A percentile compares a stretch with the other conserved stretches of the same genome.
Evolutionary conservation across 2,113 vertebrate genomes (phyloP).

Genomic region (Urocynchramus pylzowi): DNA sequence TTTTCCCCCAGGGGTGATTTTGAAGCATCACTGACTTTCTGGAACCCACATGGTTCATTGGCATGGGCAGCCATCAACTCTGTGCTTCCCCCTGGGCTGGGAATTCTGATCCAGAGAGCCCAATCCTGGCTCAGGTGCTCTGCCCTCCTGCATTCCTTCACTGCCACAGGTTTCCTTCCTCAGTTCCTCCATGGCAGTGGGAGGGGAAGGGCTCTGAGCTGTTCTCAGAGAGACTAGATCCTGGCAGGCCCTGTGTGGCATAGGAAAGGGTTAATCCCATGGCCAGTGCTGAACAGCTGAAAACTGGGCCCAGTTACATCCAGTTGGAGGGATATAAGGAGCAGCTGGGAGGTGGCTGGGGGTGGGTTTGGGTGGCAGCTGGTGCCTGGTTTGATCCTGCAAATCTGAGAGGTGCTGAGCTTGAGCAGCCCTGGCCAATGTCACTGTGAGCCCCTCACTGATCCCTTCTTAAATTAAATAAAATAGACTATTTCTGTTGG

Average conservation of each 20-base stretch:
- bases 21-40: background rate
- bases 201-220: background rate
- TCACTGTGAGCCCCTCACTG: accelerated
- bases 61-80: background rate
- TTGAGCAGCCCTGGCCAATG: background rate
- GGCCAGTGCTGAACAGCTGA: slow-evolving; percentile 3
- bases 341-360: slow-evolving; percentile 25
- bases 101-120: background rate
- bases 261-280: background rate
- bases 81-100: background rate
- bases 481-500: background rate
- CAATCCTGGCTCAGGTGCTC: background rate
- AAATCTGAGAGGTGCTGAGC: slow-evolving; percentile 17
- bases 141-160: background rate
- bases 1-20: background rate
- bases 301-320: slow-evolving; percentile 23
- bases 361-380: slow-evolving; percentile 24
- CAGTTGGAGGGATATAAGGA: background rate
- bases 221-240: accelerated
- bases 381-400: slow-evolving; percentile 10
- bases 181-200: accelerated
- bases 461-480: background rate
- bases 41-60: background rate
- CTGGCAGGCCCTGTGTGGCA: background rate
- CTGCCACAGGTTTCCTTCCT: background rate